Evolutionary conservation across 1,140 invertebrate species (phyloP), one percentile per base, ranked within the genome.

Genomic region (Aphaenogaster floridana): DNA sequence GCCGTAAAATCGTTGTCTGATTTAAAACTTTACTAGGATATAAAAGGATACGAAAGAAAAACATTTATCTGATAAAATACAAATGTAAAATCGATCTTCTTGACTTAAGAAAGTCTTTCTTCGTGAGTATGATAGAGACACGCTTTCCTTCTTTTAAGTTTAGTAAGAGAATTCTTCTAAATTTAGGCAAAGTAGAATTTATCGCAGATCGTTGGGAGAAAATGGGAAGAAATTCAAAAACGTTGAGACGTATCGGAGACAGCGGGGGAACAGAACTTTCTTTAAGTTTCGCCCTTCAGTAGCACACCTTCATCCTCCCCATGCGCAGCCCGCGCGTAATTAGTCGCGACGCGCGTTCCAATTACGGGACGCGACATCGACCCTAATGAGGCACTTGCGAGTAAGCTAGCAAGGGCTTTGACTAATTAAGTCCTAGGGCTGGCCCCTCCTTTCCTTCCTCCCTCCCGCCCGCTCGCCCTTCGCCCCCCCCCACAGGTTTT

Each of bases 361-460:
- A 93, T 93, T 93, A 92, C 90, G 86, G 71, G 74, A 89, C 89
- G 86, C 90, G 90, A 92, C 89, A 91, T 92, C 90, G 89, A 85
- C 91, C 91, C 91, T 93, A 93, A 93, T 92, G 93, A 93, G 93
- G 86, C 90, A 93, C 89, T 93, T 87, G 88, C 89, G 89, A 92
- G 90, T 87, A 93, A 91, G 91, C 90, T 86, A 83, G 86, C 90
- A 83, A 88, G 89, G 86, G 90, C 93, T 93, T 93, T 93, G 92
- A 93, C 92, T 93, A 93, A 93, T 93, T 90, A 93, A 93, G 91
- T 93, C 92, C 88, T 87, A 89, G 86, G 80, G 86, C 84, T 78
- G 71, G 84, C 57, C 74, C 61, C 57, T 50, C 42, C 59, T 57
- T 21, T 7, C 2, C 28, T 8, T 0, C 13, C 13, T 63, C 28